Conservation (phyloP, 2,888 invertebrate species). For the Dorcus hopei region DNA sequence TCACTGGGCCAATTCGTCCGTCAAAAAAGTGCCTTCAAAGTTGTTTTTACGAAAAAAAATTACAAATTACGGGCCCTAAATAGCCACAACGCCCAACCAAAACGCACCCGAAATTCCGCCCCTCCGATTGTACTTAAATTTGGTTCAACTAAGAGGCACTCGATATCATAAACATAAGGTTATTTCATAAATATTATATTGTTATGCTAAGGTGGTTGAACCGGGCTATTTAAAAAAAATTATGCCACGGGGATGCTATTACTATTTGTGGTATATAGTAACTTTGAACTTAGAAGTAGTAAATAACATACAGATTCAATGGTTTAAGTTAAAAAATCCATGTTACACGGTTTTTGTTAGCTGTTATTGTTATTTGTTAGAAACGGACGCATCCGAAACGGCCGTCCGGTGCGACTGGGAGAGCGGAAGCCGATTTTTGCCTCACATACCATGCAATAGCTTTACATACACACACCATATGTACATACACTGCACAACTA, state of each 20-base stretch:
- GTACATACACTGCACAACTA: conserved; percentile 33
- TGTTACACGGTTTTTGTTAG: conserved; percentile 49
- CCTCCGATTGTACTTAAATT: conserved; percentile 45
- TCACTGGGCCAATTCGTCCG: conserved; percentile 92
- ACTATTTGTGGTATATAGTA: conserved; percentile 55
- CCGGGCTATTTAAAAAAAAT: conserved; percentile 29
- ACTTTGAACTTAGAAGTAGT: conserved; percentile 51
- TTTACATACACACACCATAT: conserved; percentile 33
- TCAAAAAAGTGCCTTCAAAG: conserved; percentile 93
- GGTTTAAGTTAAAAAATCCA: conserved; percentile 49
- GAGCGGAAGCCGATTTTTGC: conserved; percentile 22
- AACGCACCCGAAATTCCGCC: conserved; percentile 46
- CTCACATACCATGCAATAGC: conserved; percentile 16
- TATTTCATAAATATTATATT: conserved; percentile 54
- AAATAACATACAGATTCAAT: conserved; percentile 52
- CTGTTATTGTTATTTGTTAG: conserved; percentile 52
- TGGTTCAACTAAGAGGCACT: conserved; percentile 52
- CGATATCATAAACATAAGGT: conserved; percentile 51
- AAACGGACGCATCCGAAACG: conserved; percentile 23
- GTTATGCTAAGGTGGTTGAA: conserved; percentile 51
- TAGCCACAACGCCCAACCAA: conserved; percentile 75
- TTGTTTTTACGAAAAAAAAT: conserved; percentile 84
- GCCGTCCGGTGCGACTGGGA: conserved; percentile 20
- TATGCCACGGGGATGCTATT: conserved; percentile 35
- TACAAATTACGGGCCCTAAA: conserved; percentile 82